Base-by-base conservation (phyloP, 2,888 invertebrate species). In the Acleris sparsana region DNA sequence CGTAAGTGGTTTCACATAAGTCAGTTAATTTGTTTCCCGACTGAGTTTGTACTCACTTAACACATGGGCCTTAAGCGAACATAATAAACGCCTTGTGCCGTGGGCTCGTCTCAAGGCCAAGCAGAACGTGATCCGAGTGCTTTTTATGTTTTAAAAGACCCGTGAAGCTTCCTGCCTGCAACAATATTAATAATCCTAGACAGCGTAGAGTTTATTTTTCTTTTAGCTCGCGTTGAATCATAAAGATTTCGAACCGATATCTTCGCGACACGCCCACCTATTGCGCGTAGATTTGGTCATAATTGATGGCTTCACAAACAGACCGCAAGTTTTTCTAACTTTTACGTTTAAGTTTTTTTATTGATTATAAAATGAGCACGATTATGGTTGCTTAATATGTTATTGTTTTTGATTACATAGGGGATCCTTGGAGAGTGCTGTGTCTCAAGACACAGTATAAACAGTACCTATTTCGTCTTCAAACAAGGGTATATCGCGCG, bases 41-140 rank as follows among this genome's bases (percentile, higher is more conserved):
- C 56, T 46, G 9, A 61, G 56, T 33, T 53, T 53, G 61, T 66
- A 57, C 55, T 57, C 66, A 66, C 57, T 66, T 66, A 57, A 53
- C 66, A 66, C 64, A 72, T 63, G 69, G 62, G 75, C 77, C 74
- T 76, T 78, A 77, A 76, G 69, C 62, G 67, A 70, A 73, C 70
- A 71, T 72, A 75, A 77, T 79, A 81, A 51, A 57, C 61, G 56
- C 60, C 44, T 51, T 62, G 69, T 69, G 68, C 68, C 69, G 82
- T 79, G 80, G 80, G 80, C 80, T 81, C 73, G 81, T 79, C 83
- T 80, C 85, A 87, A 86, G 87, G 88, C 76, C 81, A 80, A 73
- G 49, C 63, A 62, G 73, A 74, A 80, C 85, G 84, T 84, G 83
- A 83, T 79, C 78, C 72, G 78, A 82, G 78, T 78, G 64, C 76